Evolutionary conservation across 2,113 vertebrate genomes (phyloP).

Genomic region (Rhinolophus ferrumequinum): DNA sequence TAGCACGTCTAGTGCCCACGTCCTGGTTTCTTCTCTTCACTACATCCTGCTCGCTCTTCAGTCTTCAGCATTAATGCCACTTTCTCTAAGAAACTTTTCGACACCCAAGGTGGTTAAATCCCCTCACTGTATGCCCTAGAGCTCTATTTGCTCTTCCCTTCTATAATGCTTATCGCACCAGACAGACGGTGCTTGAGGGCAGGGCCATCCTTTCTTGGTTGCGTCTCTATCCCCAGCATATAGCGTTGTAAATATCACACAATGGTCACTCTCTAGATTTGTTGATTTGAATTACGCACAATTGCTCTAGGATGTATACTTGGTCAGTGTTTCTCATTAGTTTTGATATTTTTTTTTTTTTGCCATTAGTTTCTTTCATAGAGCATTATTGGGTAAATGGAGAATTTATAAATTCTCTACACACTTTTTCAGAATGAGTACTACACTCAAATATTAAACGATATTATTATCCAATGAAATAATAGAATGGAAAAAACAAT

Average conservation of each 20-base stretch:
- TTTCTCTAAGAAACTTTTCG: background rate
- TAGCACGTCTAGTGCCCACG: background rate
- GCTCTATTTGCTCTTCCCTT: background rate
- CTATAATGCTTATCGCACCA: background rate
- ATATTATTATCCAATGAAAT: background rate
- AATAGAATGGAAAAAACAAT: background rate
- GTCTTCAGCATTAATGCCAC: background rate
- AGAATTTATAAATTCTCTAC: background rate
- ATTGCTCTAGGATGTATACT: background rate
- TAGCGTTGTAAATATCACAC: background rate
- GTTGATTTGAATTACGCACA: background rate
- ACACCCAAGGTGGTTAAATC: background rate
- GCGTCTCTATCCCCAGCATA: background rate
- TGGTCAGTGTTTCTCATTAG: background rate
- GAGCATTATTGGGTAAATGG: background rate
- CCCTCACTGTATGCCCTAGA: background rate
- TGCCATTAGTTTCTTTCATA: background rate
- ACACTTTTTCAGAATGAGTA: background rate
- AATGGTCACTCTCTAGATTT: background rate
- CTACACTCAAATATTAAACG: background rate
- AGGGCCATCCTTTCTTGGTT: background rate
- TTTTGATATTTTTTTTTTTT: background rate
- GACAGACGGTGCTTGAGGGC: background rate
- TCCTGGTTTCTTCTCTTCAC: background rate
- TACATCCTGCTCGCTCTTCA: background rate